Evolutionary conservation across 2,888 invertebrate species (phyloP).

Genomic region (Hemistola chrysoprasaria): DNA sequence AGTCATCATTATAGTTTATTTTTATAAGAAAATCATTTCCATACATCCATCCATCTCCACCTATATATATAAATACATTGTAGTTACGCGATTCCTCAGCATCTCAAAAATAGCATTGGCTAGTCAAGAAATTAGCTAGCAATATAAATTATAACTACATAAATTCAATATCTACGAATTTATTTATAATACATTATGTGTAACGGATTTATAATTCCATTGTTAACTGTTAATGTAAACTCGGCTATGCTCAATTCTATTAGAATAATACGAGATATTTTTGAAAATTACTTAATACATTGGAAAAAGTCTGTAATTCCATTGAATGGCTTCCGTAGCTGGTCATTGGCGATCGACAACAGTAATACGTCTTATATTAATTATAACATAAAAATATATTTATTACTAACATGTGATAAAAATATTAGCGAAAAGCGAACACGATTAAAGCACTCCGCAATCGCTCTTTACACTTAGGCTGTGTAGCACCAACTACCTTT

Average conservation of each 20-base stretch:
- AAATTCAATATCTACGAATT: constrained; percentile 60
- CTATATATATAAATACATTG: constrained; percentile 75
- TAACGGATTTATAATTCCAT: constrained; percentile 45
- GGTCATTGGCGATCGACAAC: constrained; percentile 7
- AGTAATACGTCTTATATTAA: constrained; percentile 12
- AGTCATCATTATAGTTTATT: constrained; percentile 76
- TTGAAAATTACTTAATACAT: constrained; percentile 23
- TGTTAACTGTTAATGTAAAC: constrained; percentile 25
- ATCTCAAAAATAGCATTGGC: constrained; percentile 81
- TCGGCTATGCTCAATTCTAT: constrained; percentile 20
- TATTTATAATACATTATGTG: constrained; percentile 66
- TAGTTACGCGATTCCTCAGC: constrained; percentile 66
- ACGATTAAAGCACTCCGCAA: constrained; percentile 2
- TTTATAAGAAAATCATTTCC: constrained; percentile 80
- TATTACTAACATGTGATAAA: constrained; percentile 15
- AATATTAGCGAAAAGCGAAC: constrained; percentile 15
- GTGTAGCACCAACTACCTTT: neutral
- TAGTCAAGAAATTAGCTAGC: constrained; percentile 78
- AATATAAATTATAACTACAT: constrained; percentile 61
- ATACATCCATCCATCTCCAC: constrained; percentile 70
- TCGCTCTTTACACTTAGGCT: constrained; percentile 5
- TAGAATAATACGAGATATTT: constrained; percentile 22
- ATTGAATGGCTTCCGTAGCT: constrained; percentile 11
- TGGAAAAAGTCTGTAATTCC: constrained; percentile 20
- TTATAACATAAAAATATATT: constrained; percentile 16